Evolutionary conservation across 2,113 vertebrate genomes (phyloP).

Genomic region (Zosterops pallidus): DNA sequence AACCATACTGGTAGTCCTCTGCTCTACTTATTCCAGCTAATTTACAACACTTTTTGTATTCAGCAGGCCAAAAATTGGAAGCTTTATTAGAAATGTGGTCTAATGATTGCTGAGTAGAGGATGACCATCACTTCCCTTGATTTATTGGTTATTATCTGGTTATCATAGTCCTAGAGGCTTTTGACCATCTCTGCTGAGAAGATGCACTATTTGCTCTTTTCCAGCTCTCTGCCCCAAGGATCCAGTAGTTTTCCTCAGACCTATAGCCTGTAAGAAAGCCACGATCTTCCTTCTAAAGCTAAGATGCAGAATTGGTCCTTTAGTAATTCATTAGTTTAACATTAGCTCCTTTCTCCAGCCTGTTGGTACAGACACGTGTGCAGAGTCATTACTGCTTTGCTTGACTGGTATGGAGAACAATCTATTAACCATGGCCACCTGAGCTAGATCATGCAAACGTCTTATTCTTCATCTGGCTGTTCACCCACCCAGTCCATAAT

Average conservation of each 20-base stretch:
- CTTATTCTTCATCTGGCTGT: neutral
- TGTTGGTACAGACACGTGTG: rapidly evolving
- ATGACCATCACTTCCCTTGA: neutral
- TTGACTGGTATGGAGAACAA: neutral
- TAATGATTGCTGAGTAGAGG: neutral
- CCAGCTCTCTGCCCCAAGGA: neutral
- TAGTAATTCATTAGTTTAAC: neutral
- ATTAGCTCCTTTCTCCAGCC: neutral
- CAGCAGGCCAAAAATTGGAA: neutral
- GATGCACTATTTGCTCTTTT: neutral
- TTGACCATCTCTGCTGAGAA: neutral
- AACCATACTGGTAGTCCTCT: neutral
- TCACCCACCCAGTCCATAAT: too few species aligned
- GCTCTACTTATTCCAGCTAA: neutral
- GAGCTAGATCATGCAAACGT: neutral
- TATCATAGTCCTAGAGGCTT: neutral
- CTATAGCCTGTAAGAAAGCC: neutral
- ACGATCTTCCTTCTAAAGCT: neutral
- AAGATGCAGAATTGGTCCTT: neutral
- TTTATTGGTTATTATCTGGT: neutral
- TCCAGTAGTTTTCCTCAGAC: neutral
- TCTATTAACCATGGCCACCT: neutral
- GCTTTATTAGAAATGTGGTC: neutral
- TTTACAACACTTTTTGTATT: neutral
- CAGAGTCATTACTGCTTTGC: neutral